phyloP scores from a whole-genome alignment of 2,113 vertebrate species.

The Dinomys branickii region DNA sequence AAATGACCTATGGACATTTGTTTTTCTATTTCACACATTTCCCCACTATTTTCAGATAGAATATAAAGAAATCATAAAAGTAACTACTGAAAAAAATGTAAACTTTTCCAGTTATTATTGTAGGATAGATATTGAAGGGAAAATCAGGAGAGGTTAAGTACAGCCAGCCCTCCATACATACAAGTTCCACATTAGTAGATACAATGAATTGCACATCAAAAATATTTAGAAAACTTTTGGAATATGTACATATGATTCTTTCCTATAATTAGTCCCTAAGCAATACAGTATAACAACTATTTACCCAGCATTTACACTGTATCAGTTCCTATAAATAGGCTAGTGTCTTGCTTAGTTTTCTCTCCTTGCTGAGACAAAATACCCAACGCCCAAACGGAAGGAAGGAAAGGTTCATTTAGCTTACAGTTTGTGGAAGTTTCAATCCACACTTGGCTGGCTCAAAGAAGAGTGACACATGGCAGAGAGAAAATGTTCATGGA shows the following conservation, averaged over 20 bases:
- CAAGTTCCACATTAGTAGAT: neutral
- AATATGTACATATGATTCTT: neutral
- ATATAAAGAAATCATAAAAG: neutral
- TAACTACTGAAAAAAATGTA: neutral
- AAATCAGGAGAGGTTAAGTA: neutral
- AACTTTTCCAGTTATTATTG: neutral
- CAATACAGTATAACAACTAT: neutral
- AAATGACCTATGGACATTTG: neutral
- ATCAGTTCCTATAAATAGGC: neutral
- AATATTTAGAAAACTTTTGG: neutral
- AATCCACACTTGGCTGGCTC: no score
- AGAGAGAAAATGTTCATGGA: no score
- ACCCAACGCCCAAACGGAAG: no score
- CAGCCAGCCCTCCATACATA: neutral
- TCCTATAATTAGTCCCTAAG: neutral
- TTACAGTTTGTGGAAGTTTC: no score
- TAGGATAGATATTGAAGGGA: neutral
- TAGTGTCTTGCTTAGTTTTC: no score
- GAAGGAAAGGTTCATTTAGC: no score
- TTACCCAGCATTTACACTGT: neutral
- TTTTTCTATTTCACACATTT: neutral
- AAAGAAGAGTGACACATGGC: no score
- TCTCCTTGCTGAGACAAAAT: no score
- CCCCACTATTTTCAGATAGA: neutral
- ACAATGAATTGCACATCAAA: neutral